Evolutionary conservation across 2,888 invertebrate species (phyloP), one percentile per base, ranked within the genome.

Genomic region (Pasiphila rectangulata): DNA sequence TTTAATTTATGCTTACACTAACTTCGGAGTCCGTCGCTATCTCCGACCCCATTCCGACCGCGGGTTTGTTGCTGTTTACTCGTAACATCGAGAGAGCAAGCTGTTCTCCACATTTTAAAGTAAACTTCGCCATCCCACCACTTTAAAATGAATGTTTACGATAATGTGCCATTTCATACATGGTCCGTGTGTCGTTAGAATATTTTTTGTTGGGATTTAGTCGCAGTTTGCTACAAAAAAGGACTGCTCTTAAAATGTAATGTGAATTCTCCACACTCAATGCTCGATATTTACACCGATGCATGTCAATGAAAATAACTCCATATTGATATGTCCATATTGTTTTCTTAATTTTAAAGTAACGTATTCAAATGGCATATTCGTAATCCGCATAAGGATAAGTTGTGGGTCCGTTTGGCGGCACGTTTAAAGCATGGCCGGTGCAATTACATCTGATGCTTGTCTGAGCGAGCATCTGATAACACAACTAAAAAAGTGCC

Each of bases 1-100:
- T 84, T 86, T 86, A 87, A 85, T 85, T 85, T 87, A 86, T 84
- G 84, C 85, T 82, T 75, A 79, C 76, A 78, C 81, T 78, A 80
- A 84, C 76, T 83, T 80, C 72, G 69, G 69, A 76, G 80, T 69
- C 67, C 67, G 67, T 69, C 73, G 79, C 75, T 83, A 84, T 83
- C 80, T 78, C 68, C 75, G 74, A 84, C 81, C 81, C 82, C 81
- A 82, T 85, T 83, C 82, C 75, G 68, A 71, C 71, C 74, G 67
- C 69, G 65, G 77, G 69, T 76, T 75, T 78, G 76, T 79, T 75
- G 69, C 71, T 73, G 74, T 77, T 77, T 75, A 74, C 67, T 60
- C 62, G 61, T 52, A 62, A 60, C 57, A 64, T 61, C 56, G 65
- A 59, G 56, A 57, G 60, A 64, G 58, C 64, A 67, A 72, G 68